These are phyloP conservation scores for Alouatta palliata DNA, from an alignment of 2,113 vertebrate genomes.

Conservation along the genomic window DNA sequence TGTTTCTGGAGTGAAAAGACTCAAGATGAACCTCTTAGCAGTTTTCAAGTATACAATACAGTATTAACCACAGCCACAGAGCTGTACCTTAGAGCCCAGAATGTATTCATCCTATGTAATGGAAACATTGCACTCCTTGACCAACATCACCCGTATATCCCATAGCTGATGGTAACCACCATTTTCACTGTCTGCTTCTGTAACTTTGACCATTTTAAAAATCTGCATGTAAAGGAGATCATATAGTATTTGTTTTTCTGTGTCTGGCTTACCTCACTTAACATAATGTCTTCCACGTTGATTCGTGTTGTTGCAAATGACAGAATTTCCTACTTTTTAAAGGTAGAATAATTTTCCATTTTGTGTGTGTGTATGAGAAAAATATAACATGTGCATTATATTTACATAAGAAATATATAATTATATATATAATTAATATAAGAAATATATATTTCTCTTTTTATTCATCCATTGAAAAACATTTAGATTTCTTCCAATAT, in stretches of 20 bases:
- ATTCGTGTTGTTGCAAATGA: background rate
- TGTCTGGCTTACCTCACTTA: background rate
- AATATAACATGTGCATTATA: too few species aligned
- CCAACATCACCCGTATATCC: background rate
- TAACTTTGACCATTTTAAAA: background rate
- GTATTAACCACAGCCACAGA: background rate
- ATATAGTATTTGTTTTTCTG: background rate
- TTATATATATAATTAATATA: too few species aligned
- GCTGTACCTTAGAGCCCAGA: background rate
- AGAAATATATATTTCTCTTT: background rate
- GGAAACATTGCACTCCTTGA: background rate
- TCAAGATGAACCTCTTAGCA: background rate
- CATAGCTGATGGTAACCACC: too few species aligned
- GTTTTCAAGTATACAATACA: background rate
- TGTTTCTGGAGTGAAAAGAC: background rate
- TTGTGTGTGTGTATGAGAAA: too few species aligned
- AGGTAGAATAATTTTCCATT: background rate
- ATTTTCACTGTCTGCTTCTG: background rate
- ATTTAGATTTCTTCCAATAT: background rate
- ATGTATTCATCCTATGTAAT: background rate
- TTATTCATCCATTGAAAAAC: background rate
- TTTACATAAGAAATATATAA: too few species aligned
- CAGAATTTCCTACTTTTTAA: background rate
- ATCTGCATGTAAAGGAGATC: background rate
- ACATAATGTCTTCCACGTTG: background rate